Conservation (phyloP, 2,888 invertebrate species). For the Ommatoiulus sabulosus region DNA sequence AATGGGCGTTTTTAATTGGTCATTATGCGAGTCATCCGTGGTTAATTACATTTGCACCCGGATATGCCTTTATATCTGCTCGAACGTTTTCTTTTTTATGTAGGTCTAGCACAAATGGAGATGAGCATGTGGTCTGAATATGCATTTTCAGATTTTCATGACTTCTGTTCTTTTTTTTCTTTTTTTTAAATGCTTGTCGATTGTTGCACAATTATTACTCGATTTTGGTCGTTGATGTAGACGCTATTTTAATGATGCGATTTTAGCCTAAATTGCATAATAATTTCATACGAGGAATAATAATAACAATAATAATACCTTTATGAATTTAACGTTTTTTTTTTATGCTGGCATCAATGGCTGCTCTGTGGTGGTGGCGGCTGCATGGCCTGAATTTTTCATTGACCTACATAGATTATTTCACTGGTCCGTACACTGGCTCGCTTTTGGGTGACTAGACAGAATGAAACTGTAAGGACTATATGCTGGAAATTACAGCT, state of each 20-base stretch:
- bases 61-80: not conserved
- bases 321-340: not conserved
- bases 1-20: not conserved
- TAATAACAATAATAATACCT: not conserved
- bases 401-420: constrained; percentile 19
- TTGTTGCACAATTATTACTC: not conserved
- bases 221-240: not conserved
- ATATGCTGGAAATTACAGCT: not conserved
- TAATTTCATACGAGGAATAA: not conserved
- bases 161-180: not conserved
- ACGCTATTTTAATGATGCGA: not conserved
- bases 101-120: not conserved
- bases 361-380: constrained; percentile 12
- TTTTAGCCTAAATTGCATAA: not conserved
- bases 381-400: not conserved
- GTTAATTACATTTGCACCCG: not conserved
- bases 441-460: not conserved
- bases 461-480: constrained; percentile 3
- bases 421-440: not conserved
- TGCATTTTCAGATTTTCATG: constrained; percentile 11
- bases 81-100: not conserved
- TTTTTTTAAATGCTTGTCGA: not conserved
- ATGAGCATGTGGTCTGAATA: not conserved
- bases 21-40: constrained; percentile 27
- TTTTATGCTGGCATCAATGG: not conserved